Evolutionary conservation across 2,888 invertebrate species (phyloP).

Genomic region (Lingula anatina): DNA sequence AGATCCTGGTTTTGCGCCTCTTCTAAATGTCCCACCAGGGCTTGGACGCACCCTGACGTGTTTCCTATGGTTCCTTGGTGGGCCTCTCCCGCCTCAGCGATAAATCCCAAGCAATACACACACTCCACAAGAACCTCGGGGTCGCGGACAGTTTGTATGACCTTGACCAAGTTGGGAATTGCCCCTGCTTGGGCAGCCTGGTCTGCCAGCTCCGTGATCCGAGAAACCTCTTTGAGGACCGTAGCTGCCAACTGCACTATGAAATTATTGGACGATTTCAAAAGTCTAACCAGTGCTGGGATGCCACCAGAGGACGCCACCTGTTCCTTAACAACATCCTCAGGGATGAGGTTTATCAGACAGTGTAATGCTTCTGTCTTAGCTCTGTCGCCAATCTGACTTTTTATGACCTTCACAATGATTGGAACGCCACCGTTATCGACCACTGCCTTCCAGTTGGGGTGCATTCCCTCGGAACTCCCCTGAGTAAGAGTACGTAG

Average conservation of each 20-base stretch:
- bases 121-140: constrained; percentile 35
- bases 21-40: constrained; percentile 31
- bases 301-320: constrained; percentile 32
- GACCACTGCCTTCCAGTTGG: constrained; percentile 35
- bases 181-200: constrained; percentile 31
- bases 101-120: constrained; percentile 34
- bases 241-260: constrained; percentile 35
- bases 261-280: constrained; percentile 26
- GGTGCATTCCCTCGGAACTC: constrained; percentile 23
- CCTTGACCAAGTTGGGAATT: constrained; percentile 35
- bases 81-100: constrained; percentile 25
- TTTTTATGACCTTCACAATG: constrained; percentile 39
- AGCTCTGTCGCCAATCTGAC: constrained; percentile 27
- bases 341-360: constrained; percentile 34
- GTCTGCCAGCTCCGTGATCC: constrained; percentile 29
- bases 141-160: constrained; percentile 25
- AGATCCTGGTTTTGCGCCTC: constrained; percentile 28
- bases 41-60: constrained; percentile 49
- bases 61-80: constrained; percentile 30
- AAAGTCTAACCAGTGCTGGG: constrained; percentile 28
- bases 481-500: constrained; percentile 28
- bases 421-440: constrained; percentile 35
- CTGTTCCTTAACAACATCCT: constrained; percentile 35
- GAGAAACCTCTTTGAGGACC: constrained; percentile 32
- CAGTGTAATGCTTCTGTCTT: constrained; percentile 36